Conservation (phyloP, 2,113 vertebrate species). For the Sclerurus mexicanus region DNA sequence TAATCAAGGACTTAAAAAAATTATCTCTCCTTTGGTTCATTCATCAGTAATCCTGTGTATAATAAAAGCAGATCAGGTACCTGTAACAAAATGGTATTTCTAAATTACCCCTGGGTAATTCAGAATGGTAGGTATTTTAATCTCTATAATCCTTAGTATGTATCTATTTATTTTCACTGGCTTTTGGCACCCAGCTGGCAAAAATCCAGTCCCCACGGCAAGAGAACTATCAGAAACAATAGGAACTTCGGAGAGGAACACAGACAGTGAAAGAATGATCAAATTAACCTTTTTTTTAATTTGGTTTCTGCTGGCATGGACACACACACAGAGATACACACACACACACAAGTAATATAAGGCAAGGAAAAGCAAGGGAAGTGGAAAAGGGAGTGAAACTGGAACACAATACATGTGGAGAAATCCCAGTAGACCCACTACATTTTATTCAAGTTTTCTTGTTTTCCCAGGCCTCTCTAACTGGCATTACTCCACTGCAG, state of each 20-base stretch:
- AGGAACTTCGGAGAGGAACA: constrained; percentile 22
- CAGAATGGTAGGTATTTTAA: constrained; percentile 52
- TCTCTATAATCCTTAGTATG: constrained; percentile 21
- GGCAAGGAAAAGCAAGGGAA: neutral
- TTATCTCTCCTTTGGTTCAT: neutral
- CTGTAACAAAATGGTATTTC: constrained; percentile 33
- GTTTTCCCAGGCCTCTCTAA: constrained; percentile 7
- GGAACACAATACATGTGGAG: neutral
- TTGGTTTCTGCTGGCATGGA: constrained; percentile 24
- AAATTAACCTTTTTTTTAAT: neutral
- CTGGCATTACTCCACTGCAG: neutral
- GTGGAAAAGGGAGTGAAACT: neutral
- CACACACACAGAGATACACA: neutral
- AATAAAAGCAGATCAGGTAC: constrained; percentile 26
- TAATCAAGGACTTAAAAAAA: neutral
- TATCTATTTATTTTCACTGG: constrained; percentile 65
- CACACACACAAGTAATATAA: neutral
- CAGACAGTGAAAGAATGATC: constrained; percentile 19
- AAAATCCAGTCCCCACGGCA: constrained; percentile 28
- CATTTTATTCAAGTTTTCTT: constrained; percentile 35
- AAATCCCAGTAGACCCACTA: constrained; percentile 2
- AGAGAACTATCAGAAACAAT: constrained; percentile 38
- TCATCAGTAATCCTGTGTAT: neutral
- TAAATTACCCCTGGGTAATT: constrained; percentile 33
- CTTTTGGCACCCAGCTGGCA: constrained; percentile 53